Evolutionary conservation across 2,888 invertebrate species (phyloP).

Genomic region (Microctonus aethiopoides): DNA sequence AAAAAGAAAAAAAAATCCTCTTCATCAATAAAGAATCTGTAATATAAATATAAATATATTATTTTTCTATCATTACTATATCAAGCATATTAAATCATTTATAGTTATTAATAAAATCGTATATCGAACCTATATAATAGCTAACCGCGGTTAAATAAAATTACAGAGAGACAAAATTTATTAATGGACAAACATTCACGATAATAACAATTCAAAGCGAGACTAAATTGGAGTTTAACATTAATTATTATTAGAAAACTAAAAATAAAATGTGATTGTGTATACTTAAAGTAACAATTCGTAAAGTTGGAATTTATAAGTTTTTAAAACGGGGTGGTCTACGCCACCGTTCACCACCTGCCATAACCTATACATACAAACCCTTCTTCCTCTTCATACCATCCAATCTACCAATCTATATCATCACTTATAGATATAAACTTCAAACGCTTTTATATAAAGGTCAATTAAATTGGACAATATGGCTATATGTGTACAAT

Average conservation of each 20-base stretch:
- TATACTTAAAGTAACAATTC: too few relatives aligned
- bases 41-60: too few relatives aligned
- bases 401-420: neutral
- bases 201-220: slow-evolving; percentile 15
- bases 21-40: neutral
- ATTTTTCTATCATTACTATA: too few relatives aligned
- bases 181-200: too few relatives aligned
- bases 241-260: neutral
- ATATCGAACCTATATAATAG: too few relatives aligned
- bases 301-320: slow-evolving; percentile 2
- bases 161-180: too few relatives aligned
- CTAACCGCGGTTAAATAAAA: too few relatives aligned
- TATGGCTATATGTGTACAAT: slow-evolving; percentile 19
- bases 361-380: too few relatives aligned
- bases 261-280: neutral
- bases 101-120: too few relatives aligned
- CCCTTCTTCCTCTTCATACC: neutral
- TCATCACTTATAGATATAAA: too few relatives aligned
- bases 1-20: slow-evolving; percentile 12
- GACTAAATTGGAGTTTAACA: slow-evolving; percentile 5
- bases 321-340: slow-evolving; percentile 13
- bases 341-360: slow-evolving; percentile 22
- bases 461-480: slow-evolving; percentile 27
- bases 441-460: neutral
- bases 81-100: too few relatives aligned